A percentile compares a stretch with the other conserved stretches of the same genome.
Conservation (phyloP, 2,797 vertebrate genomes). For the Hapalemur alaotrensis region DNA sequence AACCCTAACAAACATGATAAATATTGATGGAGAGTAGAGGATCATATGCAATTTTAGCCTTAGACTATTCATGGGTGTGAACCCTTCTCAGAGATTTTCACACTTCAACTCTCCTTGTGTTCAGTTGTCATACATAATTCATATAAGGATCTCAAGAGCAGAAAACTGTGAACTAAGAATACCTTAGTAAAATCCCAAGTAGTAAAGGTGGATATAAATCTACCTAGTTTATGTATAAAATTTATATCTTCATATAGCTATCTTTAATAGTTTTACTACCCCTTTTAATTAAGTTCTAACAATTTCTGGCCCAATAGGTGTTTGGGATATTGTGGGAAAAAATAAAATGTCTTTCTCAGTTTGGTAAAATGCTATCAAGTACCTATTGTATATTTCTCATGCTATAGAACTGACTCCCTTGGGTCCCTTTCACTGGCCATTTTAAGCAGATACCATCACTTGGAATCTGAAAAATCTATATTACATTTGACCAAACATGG, state of each 20-base stretch:
- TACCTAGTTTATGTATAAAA: not conserved
- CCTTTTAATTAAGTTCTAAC: not conserved
- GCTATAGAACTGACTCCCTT: not conserved
- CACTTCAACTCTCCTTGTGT: constrained; percentile 62
- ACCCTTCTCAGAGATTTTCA: constrained; percentile 58
- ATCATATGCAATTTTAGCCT: constrained; percentile 46
- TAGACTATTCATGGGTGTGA: constrained; percentile 59
- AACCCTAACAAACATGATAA: constrained; percentile 59
- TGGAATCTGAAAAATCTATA: not conserved
- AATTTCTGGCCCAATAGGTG: not conserved
- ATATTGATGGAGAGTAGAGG: constrained; percentile 62
- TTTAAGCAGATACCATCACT: not conserved
- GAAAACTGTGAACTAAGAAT: constrained; percentile 51
- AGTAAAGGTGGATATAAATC: not conserved
- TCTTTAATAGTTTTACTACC: not conserved
- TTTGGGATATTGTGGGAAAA: not conserved
- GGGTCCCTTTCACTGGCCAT: not conserved
- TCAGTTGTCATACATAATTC: constrained; percentile 66
- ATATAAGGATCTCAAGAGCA: constrained; percentile 44
- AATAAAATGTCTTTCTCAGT: not conserved
- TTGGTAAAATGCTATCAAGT: not conserved
- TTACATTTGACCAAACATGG: not conserved
- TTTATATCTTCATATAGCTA: not conserved
- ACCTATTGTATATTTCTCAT: not conserved
- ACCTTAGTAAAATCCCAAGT: constrained; percentile 23